Evolutionary conservation across 1,140 invertebrate species (phyloP).

Genomic region (Drosophila melanogaster): DNA sequence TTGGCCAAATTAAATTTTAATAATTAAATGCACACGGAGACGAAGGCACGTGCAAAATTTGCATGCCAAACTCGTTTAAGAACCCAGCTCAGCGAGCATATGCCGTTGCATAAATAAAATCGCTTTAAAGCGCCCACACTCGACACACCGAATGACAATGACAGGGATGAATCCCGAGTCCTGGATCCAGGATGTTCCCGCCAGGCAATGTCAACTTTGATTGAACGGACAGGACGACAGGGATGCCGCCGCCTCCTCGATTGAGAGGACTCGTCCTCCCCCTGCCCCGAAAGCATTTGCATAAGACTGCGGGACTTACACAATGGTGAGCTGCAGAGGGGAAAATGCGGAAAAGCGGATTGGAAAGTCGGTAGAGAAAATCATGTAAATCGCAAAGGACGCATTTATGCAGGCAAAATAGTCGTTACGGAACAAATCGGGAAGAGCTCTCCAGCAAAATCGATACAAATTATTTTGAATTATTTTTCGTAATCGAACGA

Average conservation of each 20-base stretch:
- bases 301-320: constrained; percentile 62
- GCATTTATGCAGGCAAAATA: constrained; percentile 34
- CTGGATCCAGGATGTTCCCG: constrained; percentile 31
- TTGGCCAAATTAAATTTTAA: constrained; percentile 83
- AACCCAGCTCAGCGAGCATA: constrained; percentile 64
- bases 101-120: constrained; percentile 80
- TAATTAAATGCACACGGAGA: constrained; percentile 74
- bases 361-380: constrained; percentile 32
- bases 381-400: constrained; percentile 45
- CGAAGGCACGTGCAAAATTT: constrained; percentile 73
- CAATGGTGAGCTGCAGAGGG: no score
- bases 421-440: constrained; percentile 10
- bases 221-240: constrained; percentile 58
- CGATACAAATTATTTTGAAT: constrained; percentile 40
- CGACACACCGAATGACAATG: constrained; percentile 16
- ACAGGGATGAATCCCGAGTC: constrained; percentile 21
- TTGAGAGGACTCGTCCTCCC: constrained; percentile 21
- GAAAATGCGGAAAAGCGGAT: constrained; percentile 21
- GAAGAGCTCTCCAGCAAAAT: constrained; percentile 21
- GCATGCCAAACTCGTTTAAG: constrained; percentile 79
- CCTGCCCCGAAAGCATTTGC: constrained; percentile 58
- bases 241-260: constrained; percentile 19
- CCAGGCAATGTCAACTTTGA: constrained; percentile 66
- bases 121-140: constrained; percentile 56
- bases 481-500: constrained; percentile 26